phyloP scores from a whole-genome alignment of 2,113 vertebrate genomes.

The Antigone vipio region DNA sequence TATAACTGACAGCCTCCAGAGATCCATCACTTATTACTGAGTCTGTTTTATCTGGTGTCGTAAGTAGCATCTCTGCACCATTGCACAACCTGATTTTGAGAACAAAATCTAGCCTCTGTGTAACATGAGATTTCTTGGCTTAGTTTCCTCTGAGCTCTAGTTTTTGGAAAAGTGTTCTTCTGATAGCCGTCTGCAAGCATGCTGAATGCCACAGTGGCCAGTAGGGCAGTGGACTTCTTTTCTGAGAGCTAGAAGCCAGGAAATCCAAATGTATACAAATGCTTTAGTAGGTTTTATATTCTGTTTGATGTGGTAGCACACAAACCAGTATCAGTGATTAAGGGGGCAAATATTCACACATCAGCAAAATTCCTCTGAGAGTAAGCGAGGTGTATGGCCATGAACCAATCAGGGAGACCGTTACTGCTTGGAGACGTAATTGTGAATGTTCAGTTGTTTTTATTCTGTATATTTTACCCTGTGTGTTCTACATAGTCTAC shows the following conservation, averaged over 20 bases:
- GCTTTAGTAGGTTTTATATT: background rate
- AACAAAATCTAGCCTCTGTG: background rate
- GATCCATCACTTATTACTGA: background rate
- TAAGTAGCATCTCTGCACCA: background rate
- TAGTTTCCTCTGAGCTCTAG: background rate
- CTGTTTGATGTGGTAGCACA: background rate
- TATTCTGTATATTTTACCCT: background rate
- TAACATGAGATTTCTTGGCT: background rate
- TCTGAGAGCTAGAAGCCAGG: background rate
- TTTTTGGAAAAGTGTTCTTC: background rate
- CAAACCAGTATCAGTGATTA: background rate
- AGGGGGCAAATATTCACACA: background rate
- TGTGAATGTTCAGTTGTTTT: background rate
- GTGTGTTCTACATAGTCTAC: fast-evolving
- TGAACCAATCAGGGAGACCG: background rate
- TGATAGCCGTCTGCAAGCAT: background rate
- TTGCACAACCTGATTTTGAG: background rate
- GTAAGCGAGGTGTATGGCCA: background rate
- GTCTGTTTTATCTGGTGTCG: background rate
- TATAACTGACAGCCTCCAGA: background rate
- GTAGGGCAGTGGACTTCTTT: background rate
- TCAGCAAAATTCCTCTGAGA: background rate
- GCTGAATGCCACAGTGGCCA: background rate
- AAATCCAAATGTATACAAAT: background rate
- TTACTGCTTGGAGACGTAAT: background rate